Conservation (phyloP, 2,797 vertebrate species). For the Onychomys torridus region DNA sequence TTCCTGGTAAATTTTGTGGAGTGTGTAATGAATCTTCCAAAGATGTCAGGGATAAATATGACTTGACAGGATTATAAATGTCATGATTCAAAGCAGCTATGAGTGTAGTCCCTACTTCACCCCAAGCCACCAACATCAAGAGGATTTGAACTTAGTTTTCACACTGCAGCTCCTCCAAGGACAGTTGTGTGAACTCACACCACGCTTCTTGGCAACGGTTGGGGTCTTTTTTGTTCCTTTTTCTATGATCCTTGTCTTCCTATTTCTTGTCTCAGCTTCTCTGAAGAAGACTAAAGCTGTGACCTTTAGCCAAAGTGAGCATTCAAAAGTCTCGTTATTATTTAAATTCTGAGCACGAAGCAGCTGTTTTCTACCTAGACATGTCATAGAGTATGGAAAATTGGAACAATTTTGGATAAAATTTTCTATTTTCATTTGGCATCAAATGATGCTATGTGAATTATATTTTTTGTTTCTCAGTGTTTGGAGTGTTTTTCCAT, state of each 20-base stretch:
- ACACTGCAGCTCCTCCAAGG: background rate
- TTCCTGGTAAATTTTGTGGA: slow-evolving; percentile 50
- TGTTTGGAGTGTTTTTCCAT: slow-evolving; percentile 32
- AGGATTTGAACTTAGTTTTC: background rate
- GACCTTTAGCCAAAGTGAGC: slow-evolving; percentile 62
- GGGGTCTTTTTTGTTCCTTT: background rate
- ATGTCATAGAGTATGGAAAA: slow-evolving; percentile 63
- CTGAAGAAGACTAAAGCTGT: slow-evolving; percentile 46
- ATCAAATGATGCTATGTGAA: background rate
- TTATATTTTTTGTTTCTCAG: slow-evolving; percentile 14
- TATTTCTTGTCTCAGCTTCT: background rate
- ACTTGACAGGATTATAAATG: slow-evolving; percentile 50
- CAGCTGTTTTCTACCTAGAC: slow-evolving; percentile 61
- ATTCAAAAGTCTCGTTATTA: slow-evolving; percentile 39
- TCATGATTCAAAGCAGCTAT: slow-evolving; percentile 44
- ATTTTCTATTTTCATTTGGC: slow-evolving; percentile 58
- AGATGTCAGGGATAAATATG: slow-evolving; percentile 47
- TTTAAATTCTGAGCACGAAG: slow-evolving; percentile 62
- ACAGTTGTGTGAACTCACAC: background rate
- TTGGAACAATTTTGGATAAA: slow-evolving; percentile 64
- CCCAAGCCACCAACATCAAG: background rate
- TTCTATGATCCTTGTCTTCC: background rate
- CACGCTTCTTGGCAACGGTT: too few species aligned
- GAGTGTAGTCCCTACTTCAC: background rate
- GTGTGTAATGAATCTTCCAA: slow-evolving; percentile 27